These are phyloP conservation scores for Tachysurus fulvidraco DNA, from an alignment of 2,113 vertebrate genomes.

Conservation along the genomic window DNA sequence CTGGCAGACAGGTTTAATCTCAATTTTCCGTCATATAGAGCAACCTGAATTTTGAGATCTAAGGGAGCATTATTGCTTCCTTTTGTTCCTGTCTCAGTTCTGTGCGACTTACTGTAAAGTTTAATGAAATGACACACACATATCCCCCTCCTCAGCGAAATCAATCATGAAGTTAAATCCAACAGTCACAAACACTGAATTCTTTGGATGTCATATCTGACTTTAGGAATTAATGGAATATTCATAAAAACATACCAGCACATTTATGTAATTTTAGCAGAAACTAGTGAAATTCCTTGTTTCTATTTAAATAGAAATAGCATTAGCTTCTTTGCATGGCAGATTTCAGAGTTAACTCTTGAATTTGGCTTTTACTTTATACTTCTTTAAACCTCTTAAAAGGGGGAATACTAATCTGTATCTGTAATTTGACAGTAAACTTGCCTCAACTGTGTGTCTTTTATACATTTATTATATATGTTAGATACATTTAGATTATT, in stretches of 20 bases:
- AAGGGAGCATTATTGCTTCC: background rate
- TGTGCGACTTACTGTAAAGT: background rate
- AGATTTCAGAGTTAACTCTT: background rate
- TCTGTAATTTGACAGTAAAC: background rate
- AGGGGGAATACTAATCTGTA: background rate
- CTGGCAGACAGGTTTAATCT: slow-evolving; percentile 21
- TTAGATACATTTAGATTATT: background rate
- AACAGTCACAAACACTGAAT: background rate
- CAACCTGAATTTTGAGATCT: background rate
- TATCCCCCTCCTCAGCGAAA: background rate
- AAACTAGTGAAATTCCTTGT: background rate
- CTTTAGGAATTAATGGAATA: background rate
- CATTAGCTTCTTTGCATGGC: background rate
- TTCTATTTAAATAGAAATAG: background rate
- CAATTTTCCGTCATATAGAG: background rate
- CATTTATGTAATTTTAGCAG: background rate
- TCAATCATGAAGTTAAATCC: background rate
- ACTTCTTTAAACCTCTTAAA: background rate
- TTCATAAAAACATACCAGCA: background rate
- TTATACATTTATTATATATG: background rate
- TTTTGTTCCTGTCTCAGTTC: background rate
- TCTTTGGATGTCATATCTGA: background rate
- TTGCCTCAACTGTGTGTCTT: background rate
- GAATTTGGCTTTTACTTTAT: background rate
- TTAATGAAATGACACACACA: background rate